Evolutionary conservation across 1,140 invertebrate species (phyloP), one percentile per base, ranked within the genome.

Genomic region (Ctenoplectra terminalis): DNA sequence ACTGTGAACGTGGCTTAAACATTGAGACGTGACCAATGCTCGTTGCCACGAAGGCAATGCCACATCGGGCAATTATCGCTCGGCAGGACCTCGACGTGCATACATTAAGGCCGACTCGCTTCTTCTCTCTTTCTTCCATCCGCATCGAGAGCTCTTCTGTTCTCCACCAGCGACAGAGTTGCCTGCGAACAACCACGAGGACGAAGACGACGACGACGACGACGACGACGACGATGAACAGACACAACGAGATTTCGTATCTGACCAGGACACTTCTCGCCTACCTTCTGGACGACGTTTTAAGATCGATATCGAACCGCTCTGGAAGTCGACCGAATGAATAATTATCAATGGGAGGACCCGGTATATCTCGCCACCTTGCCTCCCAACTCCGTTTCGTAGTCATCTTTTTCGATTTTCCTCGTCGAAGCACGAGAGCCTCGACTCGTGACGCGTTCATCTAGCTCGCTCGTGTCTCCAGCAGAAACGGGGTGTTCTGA

Each of bases 41-140:
- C 81, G 85, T 90, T 89, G 87, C 80, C 84, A 88, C 86, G 86
- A 88, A 89, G 89, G 86, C 90, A 90, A 89, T 89, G 87, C 88
- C 88, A 90, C 90, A 90, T 91, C 88, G 90, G 91, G 91, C 91
- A 92, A 93, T 92, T 93, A 93, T 93, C 92, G 91, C 90, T 89
- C 87, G 84, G 81, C 89, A 83, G 88, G 90, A 84, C 86, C 89
- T 88, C 87, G 88, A 76, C 90, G 86, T 79, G 91, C 90, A 93
- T 92, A 93, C 83, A 93, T 93, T 92, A 92, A 90, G 88, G 34
- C 76, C 43, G 64, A 64, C 70, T 77, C 74, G 70, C 64, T 73
- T 50, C 40, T 52, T 79, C 58, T 64, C 58, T 40, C 46, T 26
- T 34, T 70, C 43, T 6, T 13, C 3, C 50, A 77, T n/a, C 40